phyloP scores from a whole-genome alignment of 2,113 vertebrate genomes.

The Cyanocitta stelleri region DNA sequence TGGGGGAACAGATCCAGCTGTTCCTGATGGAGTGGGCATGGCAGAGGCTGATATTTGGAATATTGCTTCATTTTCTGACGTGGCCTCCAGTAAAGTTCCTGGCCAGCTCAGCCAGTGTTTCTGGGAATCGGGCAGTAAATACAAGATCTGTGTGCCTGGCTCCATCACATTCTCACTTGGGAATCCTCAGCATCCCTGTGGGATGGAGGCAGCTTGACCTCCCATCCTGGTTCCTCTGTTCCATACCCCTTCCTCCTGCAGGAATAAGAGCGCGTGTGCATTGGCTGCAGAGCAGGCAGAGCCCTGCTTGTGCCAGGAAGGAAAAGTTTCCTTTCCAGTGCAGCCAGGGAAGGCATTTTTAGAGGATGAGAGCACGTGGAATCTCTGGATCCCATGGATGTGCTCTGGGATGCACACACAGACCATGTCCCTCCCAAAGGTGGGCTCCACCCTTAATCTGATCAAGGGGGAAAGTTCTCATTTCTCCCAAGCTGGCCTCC shows the following conservation, averaged over 20 bases:
- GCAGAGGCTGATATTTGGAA: neutral
- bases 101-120: neutral
- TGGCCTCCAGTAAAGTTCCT: neutral
- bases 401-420: fast-evolving
- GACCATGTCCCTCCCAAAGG: neutral
- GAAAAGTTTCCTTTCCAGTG: neutral
- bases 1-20: neutral
- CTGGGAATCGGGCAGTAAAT: neutral
- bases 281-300: neutral
- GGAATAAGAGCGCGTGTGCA: fast-evolving
- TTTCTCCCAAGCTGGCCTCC: neutral
- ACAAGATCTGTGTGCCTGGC: neutral
- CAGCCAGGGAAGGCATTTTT: neutral
- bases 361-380: neutral
- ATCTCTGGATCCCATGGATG: fast-evolving
- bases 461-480: neutral
- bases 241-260: neutral
- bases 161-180: neutral
- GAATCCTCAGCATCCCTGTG: neutral
- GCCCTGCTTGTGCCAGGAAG: neutral
- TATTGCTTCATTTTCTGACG: neutral
- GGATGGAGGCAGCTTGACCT: neutral
- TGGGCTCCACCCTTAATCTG: neutral
- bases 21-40: neutral
- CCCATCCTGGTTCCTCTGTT: fast-evolving